phyloP scores from a whole-genome alignment of 2,113 vertebrate species.

The Acrocephalus arundinaceus region DNA sequence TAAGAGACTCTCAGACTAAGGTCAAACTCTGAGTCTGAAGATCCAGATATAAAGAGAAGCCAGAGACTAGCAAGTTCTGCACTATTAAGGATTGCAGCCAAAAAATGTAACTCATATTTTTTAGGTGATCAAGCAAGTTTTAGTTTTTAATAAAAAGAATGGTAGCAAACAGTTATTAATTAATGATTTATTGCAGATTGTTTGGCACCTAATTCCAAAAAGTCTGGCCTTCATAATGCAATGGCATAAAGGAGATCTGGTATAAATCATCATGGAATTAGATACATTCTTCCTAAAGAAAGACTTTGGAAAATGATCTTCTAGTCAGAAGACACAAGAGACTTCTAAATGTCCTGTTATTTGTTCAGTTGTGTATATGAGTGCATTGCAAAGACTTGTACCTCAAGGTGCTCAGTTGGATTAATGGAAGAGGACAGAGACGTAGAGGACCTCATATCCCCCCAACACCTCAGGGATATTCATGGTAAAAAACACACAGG shows the following conservation, averaged over 20 bases:
- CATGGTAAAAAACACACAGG: not conserved
- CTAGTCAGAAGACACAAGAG: not conserved
- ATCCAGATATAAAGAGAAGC: not conserved
- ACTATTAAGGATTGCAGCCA: not conserved
- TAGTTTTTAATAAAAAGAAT: not conserved
- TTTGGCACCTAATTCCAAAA: not conserved
- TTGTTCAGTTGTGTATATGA: not conserved
- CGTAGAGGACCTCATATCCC: not conserved
- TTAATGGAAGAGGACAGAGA: not conserved
- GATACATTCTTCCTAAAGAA: not conserved
- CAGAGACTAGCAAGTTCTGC: not conserved
- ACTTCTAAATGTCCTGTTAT: not conserved
- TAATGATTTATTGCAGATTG: not conserved
- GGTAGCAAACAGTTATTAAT: not conserved
- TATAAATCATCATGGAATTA: not conserved
- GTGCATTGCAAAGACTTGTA: not conserved
- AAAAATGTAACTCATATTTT: not conserved
- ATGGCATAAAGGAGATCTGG: not conserved
- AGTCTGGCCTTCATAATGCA: not conserved
- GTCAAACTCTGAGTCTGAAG: not conserved
- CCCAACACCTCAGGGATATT: not conserved
- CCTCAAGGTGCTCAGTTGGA: not conserved
- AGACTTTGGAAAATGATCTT: not conserved
- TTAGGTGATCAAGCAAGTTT: not conserved
- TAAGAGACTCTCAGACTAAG: not conserved